Conservation (phyloP, 2,888 invertebrate species). For the Dioctria rufipes region DNA sequence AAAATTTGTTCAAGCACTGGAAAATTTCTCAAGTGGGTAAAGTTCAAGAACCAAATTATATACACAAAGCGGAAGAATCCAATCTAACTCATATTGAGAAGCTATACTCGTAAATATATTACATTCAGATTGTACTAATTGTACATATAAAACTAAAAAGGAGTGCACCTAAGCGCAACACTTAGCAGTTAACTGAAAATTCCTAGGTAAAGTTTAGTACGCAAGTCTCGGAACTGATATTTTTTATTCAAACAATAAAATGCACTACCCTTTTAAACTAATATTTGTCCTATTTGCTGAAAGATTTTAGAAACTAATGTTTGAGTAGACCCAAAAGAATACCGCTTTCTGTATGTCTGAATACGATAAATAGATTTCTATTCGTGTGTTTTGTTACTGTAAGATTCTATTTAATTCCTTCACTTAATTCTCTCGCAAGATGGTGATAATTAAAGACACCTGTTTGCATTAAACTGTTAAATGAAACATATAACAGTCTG, state of each 20-base stretch:
- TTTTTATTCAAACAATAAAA: constrained; percentile 12
- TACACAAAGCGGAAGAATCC: neutral
- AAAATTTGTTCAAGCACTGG: constrained; percentile 1
- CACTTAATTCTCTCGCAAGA: constrained; percentile 1
- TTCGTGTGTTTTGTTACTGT: too few species aligned
- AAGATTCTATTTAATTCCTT: neutral
- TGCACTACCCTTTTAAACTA: neutral
- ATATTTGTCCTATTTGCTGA: constrained; percentile 8
- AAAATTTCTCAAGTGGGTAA: constrained; percentile 25
- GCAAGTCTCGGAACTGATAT: neutral
- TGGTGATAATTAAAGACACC: constrained; percentile 25
- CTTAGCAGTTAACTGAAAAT: constrained; percentile 32
- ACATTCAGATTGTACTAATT: too few species aligned
- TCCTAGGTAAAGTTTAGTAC: constrained; percentile 1
- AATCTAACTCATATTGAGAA: neutral
- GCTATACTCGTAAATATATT: too few species aligned
- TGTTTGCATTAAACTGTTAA: constrained; percentile 28
- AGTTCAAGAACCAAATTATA: neutral
- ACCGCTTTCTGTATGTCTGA: too few species aligned
- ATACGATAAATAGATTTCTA: too few species aligned
- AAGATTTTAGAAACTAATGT: too few species aligned
- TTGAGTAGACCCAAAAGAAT: too few species aligned
- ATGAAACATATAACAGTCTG: constrained; percentile 6
- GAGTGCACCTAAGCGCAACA: neutral
- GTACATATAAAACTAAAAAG: neutral